A percentile compares a stretch with the other conserved stretches of the same genome.
Conservation (phyloP, 2,797 vertebrate species). For the Falco novaeseelandiae region DNA sequence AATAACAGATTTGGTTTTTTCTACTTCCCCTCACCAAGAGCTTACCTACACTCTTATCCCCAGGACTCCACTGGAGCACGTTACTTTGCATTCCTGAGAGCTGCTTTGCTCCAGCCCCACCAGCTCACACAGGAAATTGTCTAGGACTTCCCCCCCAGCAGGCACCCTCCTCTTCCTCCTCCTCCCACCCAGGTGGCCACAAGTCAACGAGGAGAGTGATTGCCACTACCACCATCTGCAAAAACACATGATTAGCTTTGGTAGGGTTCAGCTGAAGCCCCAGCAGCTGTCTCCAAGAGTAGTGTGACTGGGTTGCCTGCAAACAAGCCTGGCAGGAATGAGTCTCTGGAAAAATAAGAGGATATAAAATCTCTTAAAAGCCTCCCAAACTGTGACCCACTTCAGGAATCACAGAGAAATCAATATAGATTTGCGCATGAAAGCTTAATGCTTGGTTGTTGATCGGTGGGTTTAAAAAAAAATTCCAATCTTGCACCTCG, state of each 20-base stretch:
- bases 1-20: background rate
- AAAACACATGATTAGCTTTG: accelerated
- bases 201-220: accelerated
- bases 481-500: background rate
- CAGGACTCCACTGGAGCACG: accelerated
- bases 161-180: background rate
- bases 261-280: background rate
- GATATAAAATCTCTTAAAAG: conserved; percentile 31
- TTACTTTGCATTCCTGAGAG: accelerated
- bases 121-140: accelerated
- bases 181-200: background rate
- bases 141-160: too few species aligned
- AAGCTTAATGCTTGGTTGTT: background rate
- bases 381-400: conserved; percentile 3
- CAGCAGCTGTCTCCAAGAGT: background rate
- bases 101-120: accelerated
- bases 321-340: background rate
- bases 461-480: background rate
- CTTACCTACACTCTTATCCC: accelerated
- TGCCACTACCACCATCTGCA: background rate
- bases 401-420: background rate
- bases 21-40: accelerated
- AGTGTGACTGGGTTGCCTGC: background rate
- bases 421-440: background rate
- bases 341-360: background rate